phyloP scores from a whole-genome alignment of 2,888 invertebrate species.

The Mamestra brassicae region DNA sequence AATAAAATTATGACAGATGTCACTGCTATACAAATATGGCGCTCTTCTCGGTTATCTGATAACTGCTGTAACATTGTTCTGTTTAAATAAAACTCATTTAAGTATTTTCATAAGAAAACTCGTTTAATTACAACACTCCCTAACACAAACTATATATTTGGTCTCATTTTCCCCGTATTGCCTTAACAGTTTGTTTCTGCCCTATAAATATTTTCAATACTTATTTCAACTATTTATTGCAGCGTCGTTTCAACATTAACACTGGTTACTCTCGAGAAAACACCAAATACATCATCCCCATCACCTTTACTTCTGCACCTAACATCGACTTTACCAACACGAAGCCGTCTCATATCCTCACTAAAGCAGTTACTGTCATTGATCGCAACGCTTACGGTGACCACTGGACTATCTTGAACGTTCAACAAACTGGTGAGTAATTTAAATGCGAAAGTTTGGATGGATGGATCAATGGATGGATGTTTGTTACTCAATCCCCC shows the following conservation, averaged over 20 bases:
- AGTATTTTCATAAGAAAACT: too few relatives aligned
- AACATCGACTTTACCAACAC: slow-evolving; percentile 83
- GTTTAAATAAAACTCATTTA: too few relatives aligned
- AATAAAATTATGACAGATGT: too few relatives aligned
- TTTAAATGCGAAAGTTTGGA: neutral
- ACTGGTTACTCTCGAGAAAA: slow-evolving; percentile 75
- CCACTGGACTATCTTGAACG: slow-evolving; percentile 91
- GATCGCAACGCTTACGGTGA: slow-evolving; percentile 78
- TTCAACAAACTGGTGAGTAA: slow-evolving; percentile 90
- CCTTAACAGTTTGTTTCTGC: neutral
- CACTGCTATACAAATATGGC: too few relatives aligned
- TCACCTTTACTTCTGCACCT: slow-evolving; percentile 82
- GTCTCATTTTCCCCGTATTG: neutral
- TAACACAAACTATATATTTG: neutral
- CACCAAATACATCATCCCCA: slow-evolving; percentile 84
- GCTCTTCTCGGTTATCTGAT: too few relatives aligned
- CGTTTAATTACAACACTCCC: too few relatives aligned
- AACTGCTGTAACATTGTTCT: too few relatives aligned
- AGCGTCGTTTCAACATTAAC: slow-evolving; percentile 90
- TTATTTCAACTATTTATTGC: slow-evolving; percentile 51
- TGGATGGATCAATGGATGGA: too few relatives aligned
- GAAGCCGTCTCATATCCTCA: slow-evolving; percentile 84
- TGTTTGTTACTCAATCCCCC: too few relatives aligned
- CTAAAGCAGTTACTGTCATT: slow-evolving; percentile 74
- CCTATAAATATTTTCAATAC: neutral